Percentiles rank a stretch among this genome's conserved stretches.
Conservation (phyloP, 2,797 vertebrate genomes). For the Xiphophorus birchmanni region DNA sequence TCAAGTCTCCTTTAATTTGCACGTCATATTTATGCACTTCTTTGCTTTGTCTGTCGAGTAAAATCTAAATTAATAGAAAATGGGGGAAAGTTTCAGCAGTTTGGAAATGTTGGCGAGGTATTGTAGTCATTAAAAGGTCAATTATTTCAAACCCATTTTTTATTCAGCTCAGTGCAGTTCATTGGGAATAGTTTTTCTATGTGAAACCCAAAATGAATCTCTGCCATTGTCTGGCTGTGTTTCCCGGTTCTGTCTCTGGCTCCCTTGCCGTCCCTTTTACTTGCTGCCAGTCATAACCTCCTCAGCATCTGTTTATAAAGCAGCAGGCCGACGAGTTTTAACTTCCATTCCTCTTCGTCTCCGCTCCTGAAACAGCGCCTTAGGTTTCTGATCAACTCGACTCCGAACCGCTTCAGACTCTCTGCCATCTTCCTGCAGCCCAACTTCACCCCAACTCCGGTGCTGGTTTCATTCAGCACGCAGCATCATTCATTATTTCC, state of each 20-base stretch:
- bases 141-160: neutral
- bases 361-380: constrained; percentile 16
- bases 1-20: too few species aligned
- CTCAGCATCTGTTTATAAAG: constrained; percentile 26
- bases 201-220: neutral
- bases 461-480: constrained; percentile 43
- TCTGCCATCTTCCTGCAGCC: constrained; percentile 24
- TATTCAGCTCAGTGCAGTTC: neutral
- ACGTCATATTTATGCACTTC: too few species aligned
- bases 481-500: constrained; percentile 65
- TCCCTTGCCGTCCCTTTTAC: neutral
- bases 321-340: constrained; percentile 17
- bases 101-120: neutral
- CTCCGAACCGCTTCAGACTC: constrained; percentile 10
- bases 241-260: neutral
- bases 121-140: neutral
- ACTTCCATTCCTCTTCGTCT: constrained; percentile 11
- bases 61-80: neutral
- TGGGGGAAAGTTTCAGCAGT: neutral
- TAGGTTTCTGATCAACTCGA: constrained; percentile 46
- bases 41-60: neutral
- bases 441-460: constrained; percentile 10
- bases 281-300: constrained; percentile 22
- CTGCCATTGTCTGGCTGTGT: neutral
- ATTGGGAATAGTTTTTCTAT: neutral